Conservation (phyloP, 2,113 vertebrate genomes). For the Oreotrochilus melanogaster region DNA sequence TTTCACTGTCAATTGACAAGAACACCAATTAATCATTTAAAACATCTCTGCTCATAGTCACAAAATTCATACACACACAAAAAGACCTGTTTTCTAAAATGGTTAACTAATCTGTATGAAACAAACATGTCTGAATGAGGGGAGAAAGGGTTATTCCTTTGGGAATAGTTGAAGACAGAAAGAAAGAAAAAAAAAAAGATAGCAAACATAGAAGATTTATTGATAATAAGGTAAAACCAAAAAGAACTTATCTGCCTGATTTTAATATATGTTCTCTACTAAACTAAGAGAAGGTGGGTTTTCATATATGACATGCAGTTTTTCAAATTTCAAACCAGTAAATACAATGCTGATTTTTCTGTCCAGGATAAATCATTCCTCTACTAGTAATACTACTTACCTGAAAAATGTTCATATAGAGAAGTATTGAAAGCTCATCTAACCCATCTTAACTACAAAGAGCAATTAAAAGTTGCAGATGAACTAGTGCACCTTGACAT, state of each 20-base stretch:
- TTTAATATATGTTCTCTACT: slow-evolving; percentile 29
- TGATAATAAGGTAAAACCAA: slow-evolving; percentile 29
- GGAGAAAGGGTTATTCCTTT: neutral
- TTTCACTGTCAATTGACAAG: slow-evolving; percentile 56
- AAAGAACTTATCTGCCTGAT: slow-evolving; percentile 21
- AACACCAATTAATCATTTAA: slow-evolving; percentile 64
- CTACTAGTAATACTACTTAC: neutral
- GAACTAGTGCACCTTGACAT: slow-evolving; percentile 78
- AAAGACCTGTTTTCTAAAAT: neutral
- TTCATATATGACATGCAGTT: neutral
- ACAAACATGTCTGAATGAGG: slow-evolving; percentile 4
- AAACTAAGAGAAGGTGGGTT: neutral
- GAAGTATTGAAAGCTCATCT: neutral
- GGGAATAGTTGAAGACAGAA: slow-evolving; percentile 4
- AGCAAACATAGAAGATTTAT: slow-evolving; percentile 42
- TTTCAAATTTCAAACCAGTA: neutral
- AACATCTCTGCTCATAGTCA: slow-evolving; percentile 20
- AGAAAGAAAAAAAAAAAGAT: slow-evolving; percentile 24
- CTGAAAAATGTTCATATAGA: neutral
- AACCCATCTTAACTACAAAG: slow-evolving; percentile 58
- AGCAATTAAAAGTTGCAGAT: slow-evolving; percentile 81
- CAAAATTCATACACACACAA: slow-evolving; percentile 2
- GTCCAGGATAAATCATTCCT: neutral
- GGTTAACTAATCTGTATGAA: slow-evolving; percentile 55
- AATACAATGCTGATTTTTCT: slow-evolving; percentile 27